Percentiles rank a stretch among this genome's conserved stretches.
phyloP scores from a whole-genome alignment of 2,888 invertebrate species.

The Drosophila vallismaia region DNA sequence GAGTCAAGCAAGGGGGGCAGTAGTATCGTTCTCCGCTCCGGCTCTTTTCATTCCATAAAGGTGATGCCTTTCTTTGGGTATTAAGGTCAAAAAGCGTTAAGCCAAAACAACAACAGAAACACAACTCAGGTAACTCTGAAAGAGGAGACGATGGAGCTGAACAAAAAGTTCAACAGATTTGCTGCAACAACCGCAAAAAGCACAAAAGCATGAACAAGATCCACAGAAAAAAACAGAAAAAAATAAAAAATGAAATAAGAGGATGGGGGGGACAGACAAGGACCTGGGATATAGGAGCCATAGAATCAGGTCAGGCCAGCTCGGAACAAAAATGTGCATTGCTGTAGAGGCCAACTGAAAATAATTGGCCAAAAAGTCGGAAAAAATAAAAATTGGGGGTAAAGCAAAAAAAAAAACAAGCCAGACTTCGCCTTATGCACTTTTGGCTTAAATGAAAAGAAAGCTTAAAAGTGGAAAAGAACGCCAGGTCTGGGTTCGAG shows the following conservation, averaged over 20 bases:
- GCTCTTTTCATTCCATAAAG: constrained; percentile 40
- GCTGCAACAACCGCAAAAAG: constrained; percentile 65
- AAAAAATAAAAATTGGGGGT: not conserved
- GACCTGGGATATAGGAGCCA: constrained; percentile 17
- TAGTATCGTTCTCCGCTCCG: constrained; percentile 38
- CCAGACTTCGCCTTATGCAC: constrained; percentile 47
- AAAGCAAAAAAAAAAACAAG: constrained; percentile 24
- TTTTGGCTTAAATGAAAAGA: constrained; percentile 44
- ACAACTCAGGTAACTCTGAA: constrained; percentile 29
- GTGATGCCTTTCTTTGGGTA: constrained; percentile 74
- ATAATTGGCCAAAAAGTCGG: constrained; percentile 47
- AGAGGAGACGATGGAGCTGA: constrained; percentile 56
- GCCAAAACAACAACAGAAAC: constrained; percentile 60
- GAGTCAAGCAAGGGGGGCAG: constrained; percentile 22
- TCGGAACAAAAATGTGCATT: constrained; percentile 43
- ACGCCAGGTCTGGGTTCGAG: not conserved
- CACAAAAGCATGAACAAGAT: constrained; percentile 52
- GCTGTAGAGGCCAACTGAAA: constrained; percentile 51
- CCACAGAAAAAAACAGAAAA: constrained; percentile 3
- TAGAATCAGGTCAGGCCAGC: constrained; percentile 69
- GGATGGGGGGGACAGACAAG: not conserved
- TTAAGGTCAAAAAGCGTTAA: constrained; percentile 79
- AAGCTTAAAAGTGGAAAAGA: constrained; percentile 16
- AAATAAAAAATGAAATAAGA: constrained; percentile 3
- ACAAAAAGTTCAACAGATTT: constrained; percentile 66